Evolutionary conservation across 1,140 invertebrate genomes (phyloP).

Genomic region (Meloidogyne hapla): DNA sequence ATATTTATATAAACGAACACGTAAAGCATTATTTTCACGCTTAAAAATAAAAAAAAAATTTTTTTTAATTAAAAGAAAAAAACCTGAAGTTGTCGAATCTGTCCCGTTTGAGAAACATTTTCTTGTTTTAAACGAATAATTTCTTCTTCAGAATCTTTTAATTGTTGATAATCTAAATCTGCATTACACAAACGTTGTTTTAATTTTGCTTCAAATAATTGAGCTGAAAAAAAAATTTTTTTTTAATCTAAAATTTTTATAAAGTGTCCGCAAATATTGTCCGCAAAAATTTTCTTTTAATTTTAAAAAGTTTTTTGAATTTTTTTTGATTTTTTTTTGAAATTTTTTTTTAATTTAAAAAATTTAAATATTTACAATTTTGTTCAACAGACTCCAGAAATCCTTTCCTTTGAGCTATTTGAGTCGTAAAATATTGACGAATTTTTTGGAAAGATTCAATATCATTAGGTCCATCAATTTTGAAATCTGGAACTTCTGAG

Average conservation of each 20-base stretch:
- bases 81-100: conserved; percentile 12
- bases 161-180: conserved; percentile 2
- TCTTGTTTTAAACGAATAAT: not conserved
- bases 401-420: not conserved
- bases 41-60: not conserved
- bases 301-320: too few relatives aligned
- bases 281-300: too few relatives aligned
- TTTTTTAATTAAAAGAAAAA: not conserved
- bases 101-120: not conserved
- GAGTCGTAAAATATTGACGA: not conserved
- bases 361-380: conserved; percentile 16
- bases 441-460: not conserved
- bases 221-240: not conserved
- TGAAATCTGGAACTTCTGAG: not conserved
- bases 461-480: conserved; percentile 9
- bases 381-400: conserved; percentile 1
- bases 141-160: conserved; percentile 18
- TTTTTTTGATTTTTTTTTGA: not conserved
- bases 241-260: not conserved
- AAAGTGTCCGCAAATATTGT: too few relatives aligned
- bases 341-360: not conserved
- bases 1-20: not conserved
- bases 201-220: conserved; percentile 14
- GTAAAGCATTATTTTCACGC: conserved; percentile 12
- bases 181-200: conserved; percentile 18